phyloP scores from a whole-genome alignment of 2,113 vertebrate genomes.

The Tupaia tana region DNA sequence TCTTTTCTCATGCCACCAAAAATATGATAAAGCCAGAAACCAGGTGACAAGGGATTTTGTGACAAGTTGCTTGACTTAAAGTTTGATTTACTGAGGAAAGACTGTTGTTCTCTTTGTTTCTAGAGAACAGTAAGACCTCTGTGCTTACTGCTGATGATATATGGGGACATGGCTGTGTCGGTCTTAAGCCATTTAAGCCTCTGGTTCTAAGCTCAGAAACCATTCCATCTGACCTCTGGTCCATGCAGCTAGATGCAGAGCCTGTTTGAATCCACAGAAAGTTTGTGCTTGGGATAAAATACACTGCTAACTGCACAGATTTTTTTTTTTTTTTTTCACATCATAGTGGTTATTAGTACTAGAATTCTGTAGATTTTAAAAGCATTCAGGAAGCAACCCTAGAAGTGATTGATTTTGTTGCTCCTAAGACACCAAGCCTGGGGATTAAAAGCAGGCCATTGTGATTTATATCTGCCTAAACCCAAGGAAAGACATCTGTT shows the following conservation, averaged over 20 bases:
- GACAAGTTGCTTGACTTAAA: not conserved
- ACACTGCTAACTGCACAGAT: not conserved
- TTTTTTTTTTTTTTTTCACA: conserved; percentile 8
- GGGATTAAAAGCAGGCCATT: conserved; percentile 19
- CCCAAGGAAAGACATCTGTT: conserved; percentile 60
- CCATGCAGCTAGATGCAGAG: not conserved
- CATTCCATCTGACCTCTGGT: not conserved
- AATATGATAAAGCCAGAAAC: not conserved
- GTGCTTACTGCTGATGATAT: too few species aligned
- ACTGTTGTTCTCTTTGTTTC: not conserved
- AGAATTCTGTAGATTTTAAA: conserved; percentile 39
- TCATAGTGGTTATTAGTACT: not conserved
- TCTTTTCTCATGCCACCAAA: not conserved
- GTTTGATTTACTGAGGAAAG: not conserved
- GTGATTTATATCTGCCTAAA: conserved; percentile 50
- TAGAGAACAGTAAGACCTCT: not conserved
- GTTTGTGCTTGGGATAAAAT: not conserved
- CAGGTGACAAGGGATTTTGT: not conserved
- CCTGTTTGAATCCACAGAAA: not conserved
- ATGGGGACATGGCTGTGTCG: not conserved
- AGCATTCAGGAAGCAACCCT: conserved; percentile 25
- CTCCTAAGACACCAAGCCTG: not conserved
- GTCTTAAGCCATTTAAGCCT: not conserved
- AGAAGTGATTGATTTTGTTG: conserved; percentile 59
- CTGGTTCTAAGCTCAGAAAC: not conserved